Percentiles rank a stretch among this genome's conserved stretches.
Conservation (phyloP, 1,140 invertebrate genomes). For the Temnothorax longispinosus region DNA sequence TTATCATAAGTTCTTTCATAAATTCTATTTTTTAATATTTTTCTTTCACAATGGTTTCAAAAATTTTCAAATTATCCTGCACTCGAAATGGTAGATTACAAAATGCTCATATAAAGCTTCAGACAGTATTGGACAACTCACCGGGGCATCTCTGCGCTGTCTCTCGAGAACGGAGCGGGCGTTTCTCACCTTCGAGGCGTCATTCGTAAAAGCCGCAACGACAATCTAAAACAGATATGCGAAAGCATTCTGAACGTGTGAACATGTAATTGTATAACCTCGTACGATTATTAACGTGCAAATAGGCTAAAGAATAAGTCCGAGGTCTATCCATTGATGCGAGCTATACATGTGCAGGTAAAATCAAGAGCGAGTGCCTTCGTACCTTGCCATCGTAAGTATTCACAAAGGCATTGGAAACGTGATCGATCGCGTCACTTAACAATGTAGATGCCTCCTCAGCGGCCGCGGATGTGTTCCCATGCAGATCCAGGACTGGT, state of each 20-base stretch:
- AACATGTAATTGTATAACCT: neutral
- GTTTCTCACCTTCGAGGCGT: slow-evolving; percentile 87
- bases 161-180: slow-evolving; percentile 74
- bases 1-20: neutral
- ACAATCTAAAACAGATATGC: slow-evolving; percentile 82
- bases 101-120: neutral
- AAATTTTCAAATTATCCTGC: neutral
- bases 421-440: slow-evolving; percentile 86
- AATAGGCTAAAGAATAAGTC: neutral
- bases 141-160: slow-evolving; percentile 62
- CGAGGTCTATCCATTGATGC: neutral
- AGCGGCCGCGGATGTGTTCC: slow-evolving; percentile 88
- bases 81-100: neutral
- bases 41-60: neutral
- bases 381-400: slow-evolving; percentile 89
- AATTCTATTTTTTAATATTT: slow-evolving; percentile 1
- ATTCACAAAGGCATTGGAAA: slow-evolving; percentile 88
- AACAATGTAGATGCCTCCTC: slow-evolving; percentile 90
- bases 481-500: slow-evolving; percentile 89
- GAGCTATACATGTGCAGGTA: neutral
- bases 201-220: slow-evolving; percentile 88
- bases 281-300: neutral
- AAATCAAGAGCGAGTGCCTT: neutral
- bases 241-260: slow-evolving; percentile 1
- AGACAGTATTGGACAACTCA: slow-evolving; percentile 41